Conservation (phyloP, 2,888 invertebrate species). For the Nudaria mundana region DNA sequence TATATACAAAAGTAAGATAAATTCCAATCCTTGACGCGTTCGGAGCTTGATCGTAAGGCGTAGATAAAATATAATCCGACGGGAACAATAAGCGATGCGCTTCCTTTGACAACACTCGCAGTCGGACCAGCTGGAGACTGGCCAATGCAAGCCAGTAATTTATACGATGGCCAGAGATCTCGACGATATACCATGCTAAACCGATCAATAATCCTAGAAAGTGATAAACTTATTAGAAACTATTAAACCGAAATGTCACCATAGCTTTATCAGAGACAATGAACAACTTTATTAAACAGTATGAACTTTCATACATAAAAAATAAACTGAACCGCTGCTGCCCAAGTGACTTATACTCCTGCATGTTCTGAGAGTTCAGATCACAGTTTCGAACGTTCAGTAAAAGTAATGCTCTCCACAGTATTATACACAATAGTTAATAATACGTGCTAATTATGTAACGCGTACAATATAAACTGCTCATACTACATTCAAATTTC, state of each 20-base stretch:
- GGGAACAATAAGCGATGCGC: conserved; percentile 77
- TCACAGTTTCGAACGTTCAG: too few relatives aligned
- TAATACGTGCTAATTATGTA: too few relatives aligned
- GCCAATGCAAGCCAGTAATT: conserved; percentile 49
- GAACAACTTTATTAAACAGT: conserved; percentile 46
- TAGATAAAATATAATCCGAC: conserved; percentile 65
- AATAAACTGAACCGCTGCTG: too few relatives aligned
- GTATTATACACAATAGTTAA: too few relatives aligned
- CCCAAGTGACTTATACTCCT: too few relatives aligned
- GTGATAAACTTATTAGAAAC: conserved; percentile 59
- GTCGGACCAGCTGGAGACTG: conserved; percentile 33
- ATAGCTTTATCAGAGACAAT: conserved; percentile 53
- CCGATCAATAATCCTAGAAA: conserved; percentile 71
- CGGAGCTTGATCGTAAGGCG: conserved; percentile 51
- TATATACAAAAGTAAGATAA: conserved; percentile 64
- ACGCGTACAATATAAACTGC: too few relatives aligned
- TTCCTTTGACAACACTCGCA: conserved; percentile 70
- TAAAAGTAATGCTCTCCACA: too few relatives aligned
- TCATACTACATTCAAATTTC: too few relatives aligned
- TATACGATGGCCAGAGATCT: conserved; percentile 61
- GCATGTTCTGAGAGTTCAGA: too few relatives aligned
- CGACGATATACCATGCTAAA: conserved; percentile 62
- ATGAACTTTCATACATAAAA: too few relatives aligned
- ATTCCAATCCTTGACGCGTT: conserved; percentile 54
- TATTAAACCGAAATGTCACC: conserved; percentile 70